Evolutionary conservation across 2,113 vertebrate genomes (phyloP).

Genomic region (Pomatostomus ruficeps): DNA sequence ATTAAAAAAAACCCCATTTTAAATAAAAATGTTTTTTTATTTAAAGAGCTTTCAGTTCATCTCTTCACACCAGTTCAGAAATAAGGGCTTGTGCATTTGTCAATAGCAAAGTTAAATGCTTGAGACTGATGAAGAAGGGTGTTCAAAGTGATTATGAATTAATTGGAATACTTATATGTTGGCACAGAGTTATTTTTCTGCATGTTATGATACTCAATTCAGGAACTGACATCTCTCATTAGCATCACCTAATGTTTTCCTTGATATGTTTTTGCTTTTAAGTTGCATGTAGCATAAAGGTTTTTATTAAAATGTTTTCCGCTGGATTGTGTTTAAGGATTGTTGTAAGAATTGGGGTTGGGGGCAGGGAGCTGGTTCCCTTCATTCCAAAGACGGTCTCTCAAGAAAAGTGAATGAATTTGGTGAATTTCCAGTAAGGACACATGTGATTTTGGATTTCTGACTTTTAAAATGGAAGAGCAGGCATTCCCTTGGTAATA

Average conservation of each 20-base stretch:
- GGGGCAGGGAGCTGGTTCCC: neutral
- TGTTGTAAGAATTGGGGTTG: neutral
- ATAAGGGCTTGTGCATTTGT: neutral
- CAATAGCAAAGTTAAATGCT: neutral
- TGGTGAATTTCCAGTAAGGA: neutral
- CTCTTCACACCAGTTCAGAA: neutral
- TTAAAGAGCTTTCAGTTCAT: neutral
- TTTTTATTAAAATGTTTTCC: neutral
- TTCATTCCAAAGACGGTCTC: neutral
- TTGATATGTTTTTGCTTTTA: neutral
- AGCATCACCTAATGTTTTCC: neutral
- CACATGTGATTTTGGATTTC: neutral
- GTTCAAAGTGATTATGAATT: neutral
- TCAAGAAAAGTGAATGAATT: neutral
- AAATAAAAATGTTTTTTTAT: neutral
- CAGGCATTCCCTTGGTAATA: neutral
- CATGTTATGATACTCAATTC: neutral
- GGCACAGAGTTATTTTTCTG: neutral
- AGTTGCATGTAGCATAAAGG: neutral
- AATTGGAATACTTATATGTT: neutral
- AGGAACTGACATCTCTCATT: neutral
- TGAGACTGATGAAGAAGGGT: neutral
- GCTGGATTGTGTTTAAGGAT: neutral
- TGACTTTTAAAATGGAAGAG: neutral
- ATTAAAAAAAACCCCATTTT: too few species aligned